Conservation (phyloP, 2,888 invertebrate species). For the Oscheius sp. region DNA sequence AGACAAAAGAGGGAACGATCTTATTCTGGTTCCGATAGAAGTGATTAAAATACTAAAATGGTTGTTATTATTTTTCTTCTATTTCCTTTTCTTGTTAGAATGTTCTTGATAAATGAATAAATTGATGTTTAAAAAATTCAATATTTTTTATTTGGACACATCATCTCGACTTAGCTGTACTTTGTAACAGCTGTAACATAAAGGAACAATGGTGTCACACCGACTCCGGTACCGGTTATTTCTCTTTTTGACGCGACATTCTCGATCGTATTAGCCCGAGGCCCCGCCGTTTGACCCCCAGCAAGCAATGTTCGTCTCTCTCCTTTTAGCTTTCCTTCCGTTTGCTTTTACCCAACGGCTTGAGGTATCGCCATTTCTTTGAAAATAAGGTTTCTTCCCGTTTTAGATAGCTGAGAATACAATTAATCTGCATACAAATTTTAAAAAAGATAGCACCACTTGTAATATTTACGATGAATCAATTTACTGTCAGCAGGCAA, state of each 20-base stretch:
- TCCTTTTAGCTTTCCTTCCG: background rate
- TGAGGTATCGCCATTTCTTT: conserved; percentile 22
- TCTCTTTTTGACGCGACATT: conserved; percentile 13
- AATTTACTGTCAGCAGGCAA: conserved; percentile 31
- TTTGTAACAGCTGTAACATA: background rate
- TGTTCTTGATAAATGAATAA: background rate
- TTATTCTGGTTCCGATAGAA: background rate
- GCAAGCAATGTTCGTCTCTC: conserved; percentile 13
- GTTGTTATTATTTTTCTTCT: background rate
- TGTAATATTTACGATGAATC: conserved; percentile 34
- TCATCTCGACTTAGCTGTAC: background rate
- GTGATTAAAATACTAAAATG: background rate
- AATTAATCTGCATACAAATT: conserved; percentile 26
- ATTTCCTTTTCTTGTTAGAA: background rate
- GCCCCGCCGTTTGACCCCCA: conserved; percentile 18
- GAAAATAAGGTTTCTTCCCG: background rate
- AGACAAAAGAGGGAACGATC: background rate
- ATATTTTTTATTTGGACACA: background rate
- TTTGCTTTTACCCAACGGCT: conserved; percentile 6
- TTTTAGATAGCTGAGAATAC: conserved; percentile 20
- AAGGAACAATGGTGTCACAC: too few species aligned
- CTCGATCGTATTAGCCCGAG: conserved; percentile 16
- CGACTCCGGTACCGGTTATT: conserved; percentile 14
- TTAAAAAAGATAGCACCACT: background rate
- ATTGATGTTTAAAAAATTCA: background rate